Evolutionary conservation across 2,888 invertebrate species (phyloP), one percentile per base, ranked within the genome.

Genomic region (Microdon myrmicae): DNA sequence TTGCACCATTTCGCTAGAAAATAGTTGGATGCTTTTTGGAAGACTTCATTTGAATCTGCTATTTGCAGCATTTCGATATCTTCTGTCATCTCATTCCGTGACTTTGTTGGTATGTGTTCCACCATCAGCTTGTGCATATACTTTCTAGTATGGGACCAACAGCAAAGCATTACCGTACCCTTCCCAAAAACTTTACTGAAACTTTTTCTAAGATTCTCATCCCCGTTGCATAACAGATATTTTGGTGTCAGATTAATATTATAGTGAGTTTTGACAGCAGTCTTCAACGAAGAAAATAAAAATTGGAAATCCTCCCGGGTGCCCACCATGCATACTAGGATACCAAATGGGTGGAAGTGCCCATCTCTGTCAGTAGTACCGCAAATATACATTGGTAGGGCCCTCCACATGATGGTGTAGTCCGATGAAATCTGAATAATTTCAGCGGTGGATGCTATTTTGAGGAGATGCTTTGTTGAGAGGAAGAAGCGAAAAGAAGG

Each of bases 61-160:
- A 35, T 9, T 8, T 35, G 35, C 10, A 35, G 9, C 1, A 4
- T 35, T 10, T 35, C 35, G 12, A 35, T 35, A 14, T 35, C 35
- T 19, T 20, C 22, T 1, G 22, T 2, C 6, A 35, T 20, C 7
- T 20, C 35, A n/a, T 22, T 8, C 8, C 35, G 3, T 2, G 4
- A 10, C 7, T 19, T 8, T 7, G 20, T 1, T 6, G 9, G 10
- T 5, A 20, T 19, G 20, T 10, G 20, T 2, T 19, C 12, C 3
- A 35, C 3, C 5, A 20, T 22, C 5, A 6, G 19, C 13, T 19
- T 3, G 3, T 22, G 9, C 10, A 35, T 35, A 2, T 35, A 3
- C 20, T 35, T 35, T 10, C 35, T 19, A 6, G 14, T 22, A 10
- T 35, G 4, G 3, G 35, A 1, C 35, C 35, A 35, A 20, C 35